These are phyloP conservation scores for Planococcus citri DNA, from an alignment of 1,140 invertebrate species.

Conservation along the genomic window DNA sequence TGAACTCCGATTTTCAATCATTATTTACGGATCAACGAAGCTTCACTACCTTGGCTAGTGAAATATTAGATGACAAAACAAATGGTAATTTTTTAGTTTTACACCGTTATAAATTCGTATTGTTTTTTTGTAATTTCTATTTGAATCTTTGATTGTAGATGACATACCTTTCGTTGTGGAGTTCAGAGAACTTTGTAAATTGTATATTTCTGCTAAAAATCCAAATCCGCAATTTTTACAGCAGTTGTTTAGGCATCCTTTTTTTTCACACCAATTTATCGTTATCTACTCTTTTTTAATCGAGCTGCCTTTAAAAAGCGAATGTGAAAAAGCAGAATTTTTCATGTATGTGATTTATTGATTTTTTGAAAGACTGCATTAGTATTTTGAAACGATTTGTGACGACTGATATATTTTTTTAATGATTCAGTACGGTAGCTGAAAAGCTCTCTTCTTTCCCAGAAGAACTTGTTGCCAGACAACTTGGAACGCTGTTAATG, in stretches of 20 bases:
- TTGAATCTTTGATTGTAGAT: conserved; percentile 36
- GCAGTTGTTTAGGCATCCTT: conserved; percentile 51
- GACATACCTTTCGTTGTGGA: conserved; percentile 49
- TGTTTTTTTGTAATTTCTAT: background rate
- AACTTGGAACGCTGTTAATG: conserved; percentile 57
- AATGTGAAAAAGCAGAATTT: conserved; percentile 59
- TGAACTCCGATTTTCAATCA: background rate
- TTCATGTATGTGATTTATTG: conserved; percentile 42
- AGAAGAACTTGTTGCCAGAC: conserved; percentile 61
- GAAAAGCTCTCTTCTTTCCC: conserved; percentile 52
- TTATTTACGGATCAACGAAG: conserved; percentile 51
- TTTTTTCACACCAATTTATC: conserved; percentile 72
- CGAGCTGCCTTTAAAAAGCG: conserved; percentile 62
- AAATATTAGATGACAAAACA: conserved; percentile 49
- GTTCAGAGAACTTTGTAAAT: conserved; percentile 52
- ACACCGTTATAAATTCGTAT: conserved; percentile 21
- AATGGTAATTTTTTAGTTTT: conserved; percentile 37
- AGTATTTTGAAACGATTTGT: conserved; percentile 10
- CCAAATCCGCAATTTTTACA: conserved; percentile 45
- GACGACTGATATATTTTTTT: background rate
- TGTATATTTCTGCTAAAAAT: conserved; percentile 45
- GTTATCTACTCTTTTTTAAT: conserved; percentile 64
- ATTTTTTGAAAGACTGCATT: too few relatives aligned
- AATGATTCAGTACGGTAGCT: conserved; percentile 41
- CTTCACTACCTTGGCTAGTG: conserved; percentile 63